These are phyloP conservation scores for Thysanoteuthis rhombus DNA, from an alignment of 2,888 invertebrate genomes.

Conservation along the genomic window DNA sequence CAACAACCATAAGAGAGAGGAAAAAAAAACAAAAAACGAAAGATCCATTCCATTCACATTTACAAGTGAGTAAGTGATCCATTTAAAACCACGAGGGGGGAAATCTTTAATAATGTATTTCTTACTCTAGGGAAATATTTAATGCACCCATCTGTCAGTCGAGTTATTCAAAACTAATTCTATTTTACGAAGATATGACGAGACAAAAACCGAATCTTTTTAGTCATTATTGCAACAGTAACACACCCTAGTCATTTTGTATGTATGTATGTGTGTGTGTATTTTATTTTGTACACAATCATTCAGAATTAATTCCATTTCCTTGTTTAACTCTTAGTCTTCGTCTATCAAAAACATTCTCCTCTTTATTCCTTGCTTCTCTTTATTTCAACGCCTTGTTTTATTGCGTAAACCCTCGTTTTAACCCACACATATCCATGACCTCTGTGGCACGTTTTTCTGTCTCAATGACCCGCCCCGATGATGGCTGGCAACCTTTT, in stretches of 20 bases:
- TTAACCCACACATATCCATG: background rate
- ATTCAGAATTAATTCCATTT: background rate
- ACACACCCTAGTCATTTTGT: background rate
- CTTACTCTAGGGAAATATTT: too few relatives aligned
- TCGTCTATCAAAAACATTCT: background rate
- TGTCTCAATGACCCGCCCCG: background rate
- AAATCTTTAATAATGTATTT: too few relatives aligned
- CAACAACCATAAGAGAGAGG: too few relatives aligned
- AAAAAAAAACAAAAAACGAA: too few relatives aligned
- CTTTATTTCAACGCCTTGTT: background rate
- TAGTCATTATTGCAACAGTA: background rate
- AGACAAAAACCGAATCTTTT: too few relatives aligned
- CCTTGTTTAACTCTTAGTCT: background rate
- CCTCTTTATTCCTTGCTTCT: background rate
- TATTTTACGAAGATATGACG: too few relatives aligned
- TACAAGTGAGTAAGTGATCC: too few relatives aligned
- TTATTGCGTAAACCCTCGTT: background rate
- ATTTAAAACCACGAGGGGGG: too few relatives aligned
- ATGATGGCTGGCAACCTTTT: slow-evolving; percentile 25
- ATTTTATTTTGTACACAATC: background rate
- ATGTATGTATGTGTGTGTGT: background rate
- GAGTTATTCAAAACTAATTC: too few relatives aligned
- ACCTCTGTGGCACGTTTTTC: slow-evolving; percentile 12
- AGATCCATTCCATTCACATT: too few relatives aligned
- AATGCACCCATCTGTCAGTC: too few relatives aligned